Evolutionary conservation across 1,140 invertebrate species (phyloP), one percentile per base, ranked within the genome.

Genomic region (Atta colombica): DNA sequence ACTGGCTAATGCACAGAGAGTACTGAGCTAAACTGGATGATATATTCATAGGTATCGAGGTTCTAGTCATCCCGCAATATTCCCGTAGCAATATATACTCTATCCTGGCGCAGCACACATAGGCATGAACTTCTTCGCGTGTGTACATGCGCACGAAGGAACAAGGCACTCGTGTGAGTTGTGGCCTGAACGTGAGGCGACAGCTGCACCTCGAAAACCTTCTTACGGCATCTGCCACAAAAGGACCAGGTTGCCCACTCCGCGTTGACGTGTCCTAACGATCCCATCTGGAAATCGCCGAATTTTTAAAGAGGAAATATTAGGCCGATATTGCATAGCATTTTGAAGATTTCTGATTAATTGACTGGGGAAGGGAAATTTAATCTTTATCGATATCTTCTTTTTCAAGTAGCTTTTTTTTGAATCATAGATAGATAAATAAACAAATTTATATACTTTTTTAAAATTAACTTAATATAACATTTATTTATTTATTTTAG

Each of bases 31-130:
- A 84, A 78, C 88, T 84, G 25, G 61, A 63, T 49, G 51, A 84
- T 85, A 65, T 91, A 91, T 91, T 91, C 91, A 91, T 90, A 89
- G 81, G 87, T 89, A 82, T 74, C 69, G 66, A 90, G 82, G 60
- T 77, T 82, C 86, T 69, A 78, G 68, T 58, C 53, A 45, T 80
- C 55, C 77, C 65, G 85, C 45, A 63, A 80, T 77, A 84, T 75
- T 63, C 51, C 39, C 28, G 58, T 66, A 85, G 31, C 66, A 85
- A 85, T 89, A 86, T 71, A 87, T 28, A 53, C 25, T 80, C 25
- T 68, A 84, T 51, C 14, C 51, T 60, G 39, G 35, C 12, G 55
- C 49, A 71, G 63, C 35, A 71, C 49, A 72, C 53, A 86, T 68
- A 71, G 12, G 84, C 63, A 75, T 82, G 49, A 66, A 53, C 72